A percentile compares a stretch with the other conserved stretches of the same genome.
Conservation (phyloP, 1,140 invertebrate species). For the Aplysia californica region DNA sequence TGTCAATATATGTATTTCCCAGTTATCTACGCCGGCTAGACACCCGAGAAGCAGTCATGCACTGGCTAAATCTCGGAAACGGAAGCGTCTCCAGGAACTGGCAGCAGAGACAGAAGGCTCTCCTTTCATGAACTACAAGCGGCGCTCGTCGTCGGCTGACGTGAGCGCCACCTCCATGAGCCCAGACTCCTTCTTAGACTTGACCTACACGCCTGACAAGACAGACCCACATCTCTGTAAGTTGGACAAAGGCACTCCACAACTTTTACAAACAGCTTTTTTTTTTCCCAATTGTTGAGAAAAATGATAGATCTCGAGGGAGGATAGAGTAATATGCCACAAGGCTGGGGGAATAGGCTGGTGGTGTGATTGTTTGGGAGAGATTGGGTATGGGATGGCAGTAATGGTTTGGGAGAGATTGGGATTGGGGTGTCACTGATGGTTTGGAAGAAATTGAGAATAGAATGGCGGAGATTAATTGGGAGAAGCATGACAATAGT, state of each 20-base stretch:
- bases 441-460: too few species aligned
- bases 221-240: conserved; percentile 46
- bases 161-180: conserved; percentile 81
- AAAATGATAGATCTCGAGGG: too few species aligned
- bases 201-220: conserved; percentile 65
- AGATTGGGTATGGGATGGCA: too few species aligned
- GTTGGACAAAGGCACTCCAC: too few species aligned
- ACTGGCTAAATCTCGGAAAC: conserved; percentile 60
- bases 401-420: too few species aligned
- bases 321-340: too few species aligned
- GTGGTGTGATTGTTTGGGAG: too few species aligned
- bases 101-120: conserved; percentile 69
- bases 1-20: not conserved
- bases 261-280: too few species aligned
- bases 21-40: conserved; percentile 19
- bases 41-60: conserved; percentile 40
- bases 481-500: too few species aligned
- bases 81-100: conserved; percentile 68
- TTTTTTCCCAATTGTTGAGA: not conserved
- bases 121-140: conserved; percentile 73
- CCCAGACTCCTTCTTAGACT: conserved; percentile 88
- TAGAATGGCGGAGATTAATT: too few species aligned
- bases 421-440: too few species aligned
- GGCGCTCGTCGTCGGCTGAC: conserved; percentile 85
- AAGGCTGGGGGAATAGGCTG: too few species aligned